Evolutionary conservation across 2,113 vertebrate species (phyloP), one percentile per base, ranked within the genome.

Genomic region (Eidolon helvum): DNA sequence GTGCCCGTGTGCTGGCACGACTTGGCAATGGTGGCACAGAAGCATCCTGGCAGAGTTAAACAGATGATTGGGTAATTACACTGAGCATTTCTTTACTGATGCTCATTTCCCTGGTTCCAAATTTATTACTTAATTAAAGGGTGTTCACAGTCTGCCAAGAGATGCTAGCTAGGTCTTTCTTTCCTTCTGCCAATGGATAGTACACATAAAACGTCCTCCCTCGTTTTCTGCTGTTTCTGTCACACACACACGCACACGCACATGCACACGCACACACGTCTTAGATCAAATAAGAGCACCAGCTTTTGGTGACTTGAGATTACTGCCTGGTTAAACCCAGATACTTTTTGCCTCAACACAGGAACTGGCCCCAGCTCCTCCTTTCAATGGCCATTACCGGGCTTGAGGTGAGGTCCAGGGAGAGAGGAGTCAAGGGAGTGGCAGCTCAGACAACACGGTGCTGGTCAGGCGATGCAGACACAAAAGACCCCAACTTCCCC

Each of bases 121-220:
- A 83, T 96, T 87, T 91, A 59, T 80, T 88, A 78, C 80, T 96
- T 96, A 92, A 87, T 94, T 88, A 96, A 96, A 95, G 77, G 88
- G 77, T 1, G 0, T 92, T 94, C 91, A 61, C 21, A 53, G 95
- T 26, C 38, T 93, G 92, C 95, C 92, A 89, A 82, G 82, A 77
- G 79, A 69, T 38, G 77, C 77, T 33, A 55, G 77, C 77, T 33
- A 55, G 90, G 4, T 82, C 89, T 95, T 82, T 91, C 87, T 53
- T 94, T 85, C 77, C 68, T 79, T 30, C 71, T 65, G 75, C 91
- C 92, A 91, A 2, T 10, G 59, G 77, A 18, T 63, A 33, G 63
- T 83, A 95, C 53, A 33, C 11, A 65, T 1, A 15, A 26, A 5
- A 30, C 18, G 22, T 78, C 35, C 45, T 16, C 66, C 50, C 50